phyloP scores from a whole-genome alignment of 2,113 vertebrate genomes.

The Brachypteracias leptosomus region DNA sequence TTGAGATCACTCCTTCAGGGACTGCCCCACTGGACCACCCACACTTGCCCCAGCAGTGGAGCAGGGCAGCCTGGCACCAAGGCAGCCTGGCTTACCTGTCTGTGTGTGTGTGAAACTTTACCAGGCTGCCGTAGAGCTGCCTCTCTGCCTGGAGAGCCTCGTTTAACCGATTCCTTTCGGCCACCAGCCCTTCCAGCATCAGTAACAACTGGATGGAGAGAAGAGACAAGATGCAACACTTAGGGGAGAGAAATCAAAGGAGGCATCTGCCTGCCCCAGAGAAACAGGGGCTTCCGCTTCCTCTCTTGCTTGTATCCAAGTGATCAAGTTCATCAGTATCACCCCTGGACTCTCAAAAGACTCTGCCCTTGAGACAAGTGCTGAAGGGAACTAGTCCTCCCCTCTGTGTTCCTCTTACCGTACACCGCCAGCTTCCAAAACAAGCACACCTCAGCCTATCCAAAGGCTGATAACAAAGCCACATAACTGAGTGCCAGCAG shows the following conservation, averaged over 20 bases:
- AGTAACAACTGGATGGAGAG: conserved; percentile 68
- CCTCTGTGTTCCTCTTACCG: not conserved
- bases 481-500: not conserved
- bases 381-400: not conserved
- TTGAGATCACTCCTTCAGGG: not conserved
- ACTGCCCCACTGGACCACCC: not conserved
- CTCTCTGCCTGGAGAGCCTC: conserved; percentile 88
- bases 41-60: accelerated
- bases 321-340: not conserved
- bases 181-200: conserved; percentile 85
- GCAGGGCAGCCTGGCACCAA: not conserved
- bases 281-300: not conserved
- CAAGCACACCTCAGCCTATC: not conserved
- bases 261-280: not conserved
- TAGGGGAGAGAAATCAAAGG: not conserved
- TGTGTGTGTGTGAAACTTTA: conserved; percentile 76
- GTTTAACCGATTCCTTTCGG: conserved; percentile 86
- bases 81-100: conserved; percentile 78
- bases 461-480: not conserved
- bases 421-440: not conserved
- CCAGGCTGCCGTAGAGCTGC: conserved; percentile 87
- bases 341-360: not conserved
- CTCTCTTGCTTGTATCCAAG: not conserved
- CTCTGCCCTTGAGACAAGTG: not conserved
- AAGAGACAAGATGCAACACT: not conserved